Base-by-base conservation (phyloP, 1,140 invertebrate genomes). In the Dendrolimus punctatus region DNA sequence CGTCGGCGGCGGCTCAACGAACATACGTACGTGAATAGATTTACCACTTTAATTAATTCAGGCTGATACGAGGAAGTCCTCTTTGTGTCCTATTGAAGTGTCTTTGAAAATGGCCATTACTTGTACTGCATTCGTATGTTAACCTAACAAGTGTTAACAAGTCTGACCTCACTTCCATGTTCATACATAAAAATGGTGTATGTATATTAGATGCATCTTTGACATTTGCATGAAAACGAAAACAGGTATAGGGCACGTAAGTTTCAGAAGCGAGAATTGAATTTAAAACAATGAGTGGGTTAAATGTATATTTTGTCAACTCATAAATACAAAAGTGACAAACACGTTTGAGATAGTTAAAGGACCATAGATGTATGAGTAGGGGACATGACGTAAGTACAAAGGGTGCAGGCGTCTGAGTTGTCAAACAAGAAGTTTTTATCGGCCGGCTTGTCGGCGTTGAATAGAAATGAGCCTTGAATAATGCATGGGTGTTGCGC, bases 361-460 rank as follows among this genome's bases (percentile, higher is more conserved):
- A 62, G 58, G 51, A 56, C 53, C 42, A 46, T 43, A 44, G 49
- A 54, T 61, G 59, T 66, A 58, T 47, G 46, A 9, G 64, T 57
- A 64, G 67, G 60, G 63, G 65, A 72, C 72, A 81, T 74, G 75
- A 78, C 73, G 71, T 70, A 73, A 72, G 71, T 73, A 83, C 76
- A 83, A 83, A 85, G 79, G 81, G 81, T 81, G 81, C 76, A 79
- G 68, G 75, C 78, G 79, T 80, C 67, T 70, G 61, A 76, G 72
- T 80, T 81, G 81, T 85, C 80, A 80, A 79, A 81, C 80, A 73
- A 85, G 78, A 85, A 85, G 65, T 85, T 85, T 85, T 85, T 85
- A 85, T 83, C 80, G 73, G 68, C 62, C 76, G 74, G 73, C 69
- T 68, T 77, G 81, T 82, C 76, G 75, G 44, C 76, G 74, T 80